Evolutionary conservation across 2,113 vertebrate species (phyloP), one percentile per base, ranked within the genome.

Genomic region (Nothobranchius furzeri): DNA sequence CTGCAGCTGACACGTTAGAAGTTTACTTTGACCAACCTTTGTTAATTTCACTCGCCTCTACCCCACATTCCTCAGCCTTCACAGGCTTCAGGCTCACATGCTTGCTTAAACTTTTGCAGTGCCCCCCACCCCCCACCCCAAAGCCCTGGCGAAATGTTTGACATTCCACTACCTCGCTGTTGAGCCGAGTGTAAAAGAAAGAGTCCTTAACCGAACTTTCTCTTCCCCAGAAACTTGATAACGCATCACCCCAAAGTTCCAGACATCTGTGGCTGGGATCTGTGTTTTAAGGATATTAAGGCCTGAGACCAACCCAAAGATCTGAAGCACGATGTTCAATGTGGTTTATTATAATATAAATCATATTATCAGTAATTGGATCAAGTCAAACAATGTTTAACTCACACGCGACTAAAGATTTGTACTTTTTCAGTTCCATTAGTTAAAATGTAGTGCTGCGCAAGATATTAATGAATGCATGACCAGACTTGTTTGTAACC

Each of bases 81-180:
- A 79, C 83, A 82, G 89, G 87, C 86, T 86, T 90, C 76, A 35
- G 68, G 83, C 88, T 89, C 88, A 89, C 79, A 82, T 82, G 89
- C 90, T 87, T 87, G 69, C 85, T 89, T 89, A 91, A 90, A 92
- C 87, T 81, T 87, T 91, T 86, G 87, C 89, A 86, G 80, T 69
- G 55, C 64, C 46, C 43, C 48, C 71, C 60, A 70, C 43, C 57
- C 55, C 30, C 45, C 17, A 14, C 6, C 56, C 36, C 48, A 88
- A 79, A 84, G 88, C 75, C 68, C 67, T 69, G 78, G 80, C 72
- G 83, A 85, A 90, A 92, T 92, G 86, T 85, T 92, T 93, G 53
- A 82, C 85, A 93, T 93, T 93, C 93, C 91, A 78, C 72, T 15
- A 76, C 66, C 81, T 73, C 48, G 12, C 73, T 82, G 74, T 82